Evolutionary conservation across 2,113 vertebrate species (phyloP), one percentile per base, ranked within the genome.

Genomic region (Pantherophis guttatus): DNA sequence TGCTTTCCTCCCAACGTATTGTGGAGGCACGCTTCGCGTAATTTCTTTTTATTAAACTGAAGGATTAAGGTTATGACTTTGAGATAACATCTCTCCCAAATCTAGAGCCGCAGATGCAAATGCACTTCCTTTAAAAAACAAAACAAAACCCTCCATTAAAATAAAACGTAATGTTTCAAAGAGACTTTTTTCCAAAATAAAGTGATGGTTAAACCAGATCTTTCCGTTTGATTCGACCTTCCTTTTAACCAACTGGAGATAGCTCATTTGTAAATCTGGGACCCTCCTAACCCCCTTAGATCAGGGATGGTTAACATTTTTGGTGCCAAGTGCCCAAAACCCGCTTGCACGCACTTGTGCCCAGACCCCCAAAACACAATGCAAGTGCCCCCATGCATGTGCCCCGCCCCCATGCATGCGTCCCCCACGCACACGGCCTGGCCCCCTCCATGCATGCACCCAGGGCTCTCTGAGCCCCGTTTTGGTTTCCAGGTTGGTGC

Each of bases 1-100:
- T 65, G 0, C 33, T 94, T 93, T 93, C 95, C 94, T 91, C 90
- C 85, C 52, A 62, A 11, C n/a, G 90, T 75, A 21, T 10, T 50
- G 90, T 75, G 91, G 91, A 91, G 26, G 58, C n/a, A 19, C 75
- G 62, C 9, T 65, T 95, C 58, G 17, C 23, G 8, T 90, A 57
- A 13, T 91, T 86, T 92, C 39, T 23, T 3, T 62, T 95, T 89
- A 81, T 93, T 93, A 39, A 95, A 70, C 86, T 70, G 6, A 5
- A 53, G 2, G 26, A 89, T 1, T 62, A 70, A 12, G 5, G 0
- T 17, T 50, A 48, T 75, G 23, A 81, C 86, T 88, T 91, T 90
- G 94, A 88, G 94, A 55, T 48, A 52, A 15, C 17, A 39, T 3
- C 89, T 89, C 55, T 92, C 93, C 94, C 58, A 0, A 88, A 70